Conservation (phyloP, 2,888 invertebrate genomes). For the Catocala sponsa region DNA sequence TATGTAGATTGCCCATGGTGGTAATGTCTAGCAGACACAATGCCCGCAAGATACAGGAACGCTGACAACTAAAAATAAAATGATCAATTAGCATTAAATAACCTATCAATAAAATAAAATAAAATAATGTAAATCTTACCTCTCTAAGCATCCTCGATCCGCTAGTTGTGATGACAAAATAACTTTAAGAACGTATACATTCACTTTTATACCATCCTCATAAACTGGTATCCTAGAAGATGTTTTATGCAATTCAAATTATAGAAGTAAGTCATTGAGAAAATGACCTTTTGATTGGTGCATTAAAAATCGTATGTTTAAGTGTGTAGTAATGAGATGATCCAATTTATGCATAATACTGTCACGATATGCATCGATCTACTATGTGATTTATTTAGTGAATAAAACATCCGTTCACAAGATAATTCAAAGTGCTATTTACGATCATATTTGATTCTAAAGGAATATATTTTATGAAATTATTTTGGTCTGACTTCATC, state of each 20-base stretch:
- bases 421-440: too few species aligned
- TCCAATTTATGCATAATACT: background rate
- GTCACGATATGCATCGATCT: background rate
- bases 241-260: slow-evolving; percentile 61
- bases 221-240: slow-evolving; percentile 74
- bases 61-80: slow-evolving; percentile 28
- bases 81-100: background rate
- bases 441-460: too few species aligned
- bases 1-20: slow-evolving; percentile 2
- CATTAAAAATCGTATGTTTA: slow-evolving; percentile 44
- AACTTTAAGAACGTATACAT: slow-evolving; percentile 66
- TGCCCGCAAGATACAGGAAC: slow-evolving; percentile 25
- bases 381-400: too few species aligned
- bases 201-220: slow-evolving; percentile 77
- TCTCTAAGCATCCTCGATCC: slow-evolving; percentile 74
- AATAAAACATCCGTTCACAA: too few species aligned
- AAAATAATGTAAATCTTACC: slow-evolving; percentile 55
- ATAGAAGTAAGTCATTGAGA: slow-evolving; percentile 47
- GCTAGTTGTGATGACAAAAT: slow-evolving; percentile 67
- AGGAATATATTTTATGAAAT: too few species aligned
- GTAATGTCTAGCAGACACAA: slow-evolving; percentile 12
- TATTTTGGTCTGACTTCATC: too few species aligned
- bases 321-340: slow-evolving; percentile 24
- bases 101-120: background rate
- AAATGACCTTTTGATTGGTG: slow-evolving; percentile 51